Evolutionary conservation across 2,113 vertebrate genomes (phyloP), one percentile per base, ranked within the genome.

Genomic region (Onychostoma macrolepis): DNA sequence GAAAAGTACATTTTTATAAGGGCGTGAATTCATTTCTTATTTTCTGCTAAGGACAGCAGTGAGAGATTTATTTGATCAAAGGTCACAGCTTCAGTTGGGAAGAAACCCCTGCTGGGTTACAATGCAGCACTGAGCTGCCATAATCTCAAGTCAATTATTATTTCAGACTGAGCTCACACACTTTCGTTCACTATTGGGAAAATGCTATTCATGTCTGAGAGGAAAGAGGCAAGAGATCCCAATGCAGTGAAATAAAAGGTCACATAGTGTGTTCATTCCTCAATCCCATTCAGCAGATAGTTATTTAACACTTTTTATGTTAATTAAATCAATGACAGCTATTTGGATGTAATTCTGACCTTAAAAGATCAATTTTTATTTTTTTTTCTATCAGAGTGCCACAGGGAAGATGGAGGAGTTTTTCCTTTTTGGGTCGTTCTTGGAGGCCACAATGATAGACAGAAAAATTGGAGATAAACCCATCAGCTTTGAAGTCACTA

Each of bases 401-500:
- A 95, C 96, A 0, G 98, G 98, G 63, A 99, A 96, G 89, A 92
- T 97, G 85, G 98, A 99, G 81, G 98, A 99, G 63, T 99, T 99
- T 91, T 99, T 99, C 84, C 95, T 99, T 13, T 99, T 99, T 1
- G 97, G 98, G 43, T 96, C 98, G 19, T 99, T 99, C 90, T 93
- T 99, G 87, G 98, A 99, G 90, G 97, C 98, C 26, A 98, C 98
- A 30, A 99, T 99, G 98, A 94, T 99, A 0, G 98, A 99, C 92
- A 94, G 98, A 89, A 99, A 97, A 93, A 98, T 97, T 0, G 98
- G 98, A 28, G 98, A 99, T 89, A 99, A 99, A 28, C 96, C 98
- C 13, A 94, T 99, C 88, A 96, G 93, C 94, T 99, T 99, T 5
- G 98, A 99, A 89, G 96, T 99, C 90, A 99, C 98, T 80, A 99